Percentiles rank a stretch among this genome's conserved stretches.
phyloP scores from a whole-genome alignment of 2,888 invertebrate genomes.

The Acholoe squamosa region DNA sequence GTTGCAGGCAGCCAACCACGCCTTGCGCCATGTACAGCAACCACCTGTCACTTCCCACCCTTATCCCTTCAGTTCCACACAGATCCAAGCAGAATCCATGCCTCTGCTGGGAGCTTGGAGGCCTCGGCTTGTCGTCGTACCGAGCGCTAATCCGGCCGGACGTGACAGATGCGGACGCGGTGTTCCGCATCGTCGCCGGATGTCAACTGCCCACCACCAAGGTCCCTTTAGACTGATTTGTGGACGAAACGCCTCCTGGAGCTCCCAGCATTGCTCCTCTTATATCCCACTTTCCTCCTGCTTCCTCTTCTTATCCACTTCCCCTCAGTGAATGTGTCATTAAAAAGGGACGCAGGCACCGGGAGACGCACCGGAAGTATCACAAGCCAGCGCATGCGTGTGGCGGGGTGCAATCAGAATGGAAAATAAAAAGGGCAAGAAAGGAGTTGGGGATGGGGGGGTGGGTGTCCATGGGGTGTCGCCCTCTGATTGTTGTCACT shows the following conservation, averaged over 20 bases:
- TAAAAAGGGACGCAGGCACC: background rate
- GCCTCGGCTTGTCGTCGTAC: background rate
- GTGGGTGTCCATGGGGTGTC: background rate
- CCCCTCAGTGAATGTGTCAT: background rate
- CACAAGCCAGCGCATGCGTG: background rate
- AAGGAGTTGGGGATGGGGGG: too few species aligned
- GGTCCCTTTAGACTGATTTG: background rate
- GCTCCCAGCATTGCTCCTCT: too few species aligned
- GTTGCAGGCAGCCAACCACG: background rate
- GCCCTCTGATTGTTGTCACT: background rate
- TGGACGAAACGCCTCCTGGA: background rate
- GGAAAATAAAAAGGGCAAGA: too few species aligned
- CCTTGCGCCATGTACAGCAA: background rate
- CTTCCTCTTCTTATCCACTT: background rate
- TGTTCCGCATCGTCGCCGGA: background rate
- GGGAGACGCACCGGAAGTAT: slow-evolving; percentile 1
- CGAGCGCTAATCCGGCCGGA: background rate
- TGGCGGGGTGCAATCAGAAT: background rate
- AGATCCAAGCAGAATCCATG: background rate
- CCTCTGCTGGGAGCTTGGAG: background rate
- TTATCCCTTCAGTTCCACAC: background rate
- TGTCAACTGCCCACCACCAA: background rate
- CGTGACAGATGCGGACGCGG: background rate
- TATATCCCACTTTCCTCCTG: background rate
- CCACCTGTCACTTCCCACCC: slow-evolving; percentile 22